A percentile compares a stretch with the other conserved stretches of the same genome.
Conservation (phyloP, 2,888 invertebrate species). For the Elgonia sp. region DNA sequence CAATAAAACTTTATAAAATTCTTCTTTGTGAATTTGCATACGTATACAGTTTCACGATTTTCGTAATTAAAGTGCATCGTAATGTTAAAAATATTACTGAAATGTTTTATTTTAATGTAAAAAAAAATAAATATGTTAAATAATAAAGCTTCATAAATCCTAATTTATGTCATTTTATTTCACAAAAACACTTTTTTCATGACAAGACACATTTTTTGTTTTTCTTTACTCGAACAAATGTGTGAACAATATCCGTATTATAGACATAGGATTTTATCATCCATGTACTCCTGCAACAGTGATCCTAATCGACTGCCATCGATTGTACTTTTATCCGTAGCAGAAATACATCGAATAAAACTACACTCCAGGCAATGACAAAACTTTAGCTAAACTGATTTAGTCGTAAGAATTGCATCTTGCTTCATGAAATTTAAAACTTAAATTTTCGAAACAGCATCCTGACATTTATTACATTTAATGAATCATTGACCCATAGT, state of each 20-base stretch:
- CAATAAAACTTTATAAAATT: slow-evolving; percentile 1
- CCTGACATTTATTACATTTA: too few species aligned
- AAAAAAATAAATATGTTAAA: not conserved
- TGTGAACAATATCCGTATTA: slow-evolving; percentile 1
- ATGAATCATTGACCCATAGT: too few species aligned
- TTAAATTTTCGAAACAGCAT: too few species aligned
- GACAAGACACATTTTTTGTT: not conserved
- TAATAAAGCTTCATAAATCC: not conserved
- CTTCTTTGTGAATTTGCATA: not conserved
- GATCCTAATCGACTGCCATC: slow-evolving; percentile 9
- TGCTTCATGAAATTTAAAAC: not conserved
- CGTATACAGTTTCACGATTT: not conserved
- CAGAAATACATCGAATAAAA: slow-evolving; percentile 10
- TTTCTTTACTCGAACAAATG: not conserved
- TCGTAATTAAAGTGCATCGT: not conserved
- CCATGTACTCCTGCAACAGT: not conserved
- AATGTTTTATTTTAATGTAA: not conserved
- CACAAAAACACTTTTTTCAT: not conserved
- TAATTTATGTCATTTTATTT: not conserved
- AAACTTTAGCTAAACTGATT: not conserved
- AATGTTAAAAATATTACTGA: not conserved
- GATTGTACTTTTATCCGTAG: slow-evolving; percentile 1
- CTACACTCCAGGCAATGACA: not conserved
- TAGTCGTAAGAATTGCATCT: not conserved
- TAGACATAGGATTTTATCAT: slow-evolving; percentile 1